Percentiles rank a stretch among this genome's conserved stretches.
Conservation (phyloP, 2,113 vertebrate species). For the Cyrtonyx montezumae region DNA sequence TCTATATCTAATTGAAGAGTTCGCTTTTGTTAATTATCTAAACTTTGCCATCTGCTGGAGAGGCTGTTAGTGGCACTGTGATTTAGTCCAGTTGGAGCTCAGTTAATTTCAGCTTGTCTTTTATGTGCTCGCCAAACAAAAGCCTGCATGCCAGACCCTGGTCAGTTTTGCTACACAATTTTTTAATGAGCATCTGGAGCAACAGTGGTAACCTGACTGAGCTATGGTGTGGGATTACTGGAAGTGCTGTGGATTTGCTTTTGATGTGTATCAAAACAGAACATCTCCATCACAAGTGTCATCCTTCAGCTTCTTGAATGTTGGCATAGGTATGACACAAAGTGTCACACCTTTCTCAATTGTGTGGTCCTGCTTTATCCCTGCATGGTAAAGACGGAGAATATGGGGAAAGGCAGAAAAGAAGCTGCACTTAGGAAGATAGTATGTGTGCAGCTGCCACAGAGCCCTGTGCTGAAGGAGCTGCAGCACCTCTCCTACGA, state of each 20-base stretch:
- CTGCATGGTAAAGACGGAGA: background rate
- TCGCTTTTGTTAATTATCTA: conserved; percentile 52
- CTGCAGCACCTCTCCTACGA: background rate
- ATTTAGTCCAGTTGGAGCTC: conserved; percentile 52
- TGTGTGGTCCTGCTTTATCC: background rate
- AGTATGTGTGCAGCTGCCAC: background rate
- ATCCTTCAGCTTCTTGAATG: background rate
- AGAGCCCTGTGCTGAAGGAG: background rate
- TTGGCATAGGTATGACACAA: background rate
- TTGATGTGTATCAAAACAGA: background rate
- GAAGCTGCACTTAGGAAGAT: background rate
- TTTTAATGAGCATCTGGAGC: background rate
- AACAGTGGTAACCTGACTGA: background rate
- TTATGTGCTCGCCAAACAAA: conserved; percentile 10
- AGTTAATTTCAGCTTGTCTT: background rate
- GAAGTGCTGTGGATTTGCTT: background rate
- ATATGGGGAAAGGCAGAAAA: background rate
- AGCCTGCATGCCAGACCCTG: background rate
- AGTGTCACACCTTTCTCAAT: fast-evolving
- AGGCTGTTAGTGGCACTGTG: conserved; percentile 39
- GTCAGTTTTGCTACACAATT: background rate
- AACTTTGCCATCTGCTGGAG: conserved; percentile 69
- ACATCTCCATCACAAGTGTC: background rate
- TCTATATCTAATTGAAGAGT: conserved; percentile 29
- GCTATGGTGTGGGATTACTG: background rate